Evolutionary conservation across 1,140 invertebrate species (phyloP), one percentile per base, ranked within the genome.

Genomic region (Ectropis grisescens): DNA sequence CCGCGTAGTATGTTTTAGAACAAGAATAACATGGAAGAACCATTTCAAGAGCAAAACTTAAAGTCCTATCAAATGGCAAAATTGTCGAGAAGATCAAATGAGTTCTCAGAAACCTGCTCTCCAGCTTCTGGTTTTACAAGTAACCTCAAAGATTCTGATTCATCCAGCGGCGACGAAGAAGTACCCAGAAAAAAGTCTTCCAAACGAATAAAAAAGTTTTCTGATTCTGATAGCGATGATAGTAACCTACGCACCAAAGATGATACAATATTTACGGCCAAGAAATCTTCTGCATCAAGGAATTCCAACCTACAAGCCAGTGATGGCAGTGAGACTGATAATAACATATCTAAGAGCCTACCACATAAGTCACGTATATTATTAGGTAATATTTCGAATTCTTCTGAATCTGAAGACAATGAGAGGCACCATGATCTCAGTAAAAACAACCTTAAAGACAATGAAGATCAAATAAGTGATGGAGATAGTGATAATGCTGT

Each of bases 181-280:
- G 50, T 43, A 27, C 15, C 33, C 6, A 3, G 13, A 15, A 15
- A 48, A 2, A 24, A 14, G n/a, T 29, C 16, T 9, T 66, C 50
- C 33, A 59, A 43, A 37, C 41, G 44, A 33, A 33, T 54, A 0
- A 43, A 43, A 14, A 23, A 31, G 0, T 51, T 70, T 33, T 51
- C 52, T n/a, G 56, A 67, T 22, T 68, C 58, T 38, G 58, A 56
- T 13, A 66, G 51, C 41, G 64, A 70, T 14, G 41, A 22, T 3
- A 47, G 60, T 6, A 43, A 46, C 11, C 12, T 16, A 19, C 23
- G 14, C 13, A 39, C 25, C 28, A 26, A 29, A n/a, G 9, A 10
- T 22, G 37, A 33, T 1, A 23, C 5, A 1, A n/a, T n/a, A n/a
- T n/a, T n/a, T n/a, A n/a, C n/a, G n/a, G n/a, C n/a, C n/a, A 14